Evolutionary conservation across 30 jellyfish, hydroid and myxozoan species (phyloP).

Genomic region (Sanderia malayensis): DNA sequence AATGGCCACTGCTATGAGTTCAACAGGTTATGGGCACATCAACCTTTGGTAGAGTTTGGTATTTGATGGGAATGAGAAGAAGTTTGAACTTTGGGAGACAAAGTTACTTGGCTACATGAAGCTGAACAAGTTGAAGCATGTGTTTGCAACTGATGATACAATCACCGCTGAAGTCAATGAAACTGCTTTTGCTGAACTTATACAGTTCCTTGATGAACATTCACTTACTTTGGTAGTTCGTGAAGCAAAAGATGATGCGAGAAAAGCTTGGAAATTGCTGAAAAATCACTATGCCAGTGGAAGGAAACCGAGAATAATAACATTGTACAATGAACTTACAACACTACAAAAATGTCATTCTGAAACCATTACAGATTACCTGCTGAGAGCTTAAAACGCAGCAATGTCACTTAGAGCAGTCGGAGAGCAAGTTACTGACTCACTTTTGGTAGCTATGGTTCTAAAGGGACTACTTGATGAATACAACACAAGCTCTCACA

Average conservation of each 20-base stretch:
- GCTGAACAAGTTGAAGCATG: not conserved
- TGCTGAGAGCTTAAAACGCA: constrained; percentile 49
- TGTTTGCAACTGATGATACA: not conserved
- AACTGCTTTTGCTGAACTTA: constrained; percentile 56
- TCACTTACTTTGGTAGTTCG: constrained; percentile 45
- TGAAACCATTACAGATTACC: constrained; percentile 51
- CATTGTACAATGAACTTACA: constrained; percentile 61
- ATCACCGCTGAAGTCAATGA: constrained; percentile 40
- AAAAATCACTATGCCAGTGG: constrained; percentile 45
- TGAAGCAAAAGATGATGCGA: constrained; percentile 61
- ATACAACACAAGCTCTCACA: constrained; percentile 17
- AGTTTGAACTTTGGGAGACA: not conserved
- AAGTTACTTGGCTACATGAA: not conserved
- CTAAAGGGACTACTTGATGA: constrained; percentile 35
- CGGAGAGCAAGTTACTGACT: constrained; percentile 41
- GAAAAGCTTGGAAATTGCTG: constrained; percentile 53
- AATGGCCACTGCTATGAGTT: not conserved
- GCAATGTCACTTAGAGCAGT: constrained; percentile 51
- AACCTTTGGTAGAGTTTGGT: not conserved
- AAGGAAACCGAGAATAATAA: constrained; percentile 55
- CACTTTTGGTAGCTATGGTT: constrained; percentile 45
- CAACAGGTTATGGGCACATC: not conserved
- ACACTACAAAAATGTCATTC: constrained; percentile 17
- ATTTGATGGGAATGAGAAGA: not conserved
- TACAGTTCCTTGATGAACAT: constrained; percentile 54